phyloP scores from a whole-genome alignment of 2,888 invertebrate species.

The Belgica antarctica region DNA sequence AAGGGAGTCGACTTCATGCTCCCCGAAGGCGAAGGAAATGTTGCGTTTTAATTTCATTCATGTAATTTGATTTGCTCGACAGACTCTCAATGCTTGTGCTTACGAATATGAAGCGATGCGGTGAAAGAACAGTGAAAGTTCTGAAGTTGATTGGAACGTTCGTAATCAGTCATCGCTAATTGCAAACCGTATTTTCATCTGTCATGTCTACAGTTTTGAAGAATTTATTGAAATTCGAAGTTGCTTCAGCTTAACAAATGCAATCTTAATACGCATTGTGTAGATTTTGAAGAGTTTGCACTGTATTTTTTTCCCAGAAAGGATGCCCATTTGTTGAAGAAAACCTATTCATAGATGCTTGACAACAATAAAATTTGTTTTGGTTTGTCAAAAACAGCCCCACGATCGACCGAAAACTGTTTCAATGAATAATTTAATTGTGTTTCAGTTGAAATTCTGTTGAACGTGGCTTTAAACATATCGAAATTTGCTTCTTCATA shows the following conservation, averaged over 20 bases:
- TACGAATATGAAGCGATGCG: conserved; percentile 32
- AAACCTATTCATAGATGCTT: conserved; percentile 5
- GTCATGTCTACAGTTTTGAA: too few relatives aligned
- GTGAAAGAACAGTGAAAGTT: too few relatives aligned
- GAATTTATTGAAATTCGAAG: too few relatives aligned
- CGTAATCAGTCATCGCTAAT: too few relatives aligned
- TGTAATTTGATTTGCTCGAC: conserved; percentile 35
- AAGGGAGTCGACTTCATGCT: too few relatives aligned
- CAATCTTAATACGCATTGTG: too few relatives aligned
- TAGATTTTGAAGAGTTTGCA: too few relatives aligned
- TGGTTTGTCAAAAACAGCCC: not conserved
- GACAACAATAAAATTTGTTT: conserved; percentile 3
- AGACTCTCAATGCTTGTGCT: conserved; percentile 28
- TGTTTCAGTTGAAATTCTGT: not conserved
- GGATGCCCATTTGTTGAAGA: conserved; percentile 1
- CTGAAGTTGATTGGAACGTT: too few relatives aligned
- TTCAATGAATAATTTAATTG: conserved; percentile 12
- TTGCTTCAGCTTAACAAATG: too few relatives aligned
- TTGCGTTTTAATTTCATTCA: conserved; percentile 20
- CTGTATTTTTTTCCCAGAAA: not conserved
- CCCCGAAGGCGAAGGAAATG: conserved; percentile 1
- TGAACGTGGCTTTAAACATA: not conserved
- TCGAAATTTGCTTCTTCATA: not conserved
- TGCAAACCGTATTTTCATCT: too few relatives aligned
- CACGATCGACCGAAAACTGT: not conserved